Evolutionary conservation across 2,797 vertebrate genomes (phyloP), one percentile per base, ranked within the genome.

Genomic region (Micrastur ruficollis): DNA sequence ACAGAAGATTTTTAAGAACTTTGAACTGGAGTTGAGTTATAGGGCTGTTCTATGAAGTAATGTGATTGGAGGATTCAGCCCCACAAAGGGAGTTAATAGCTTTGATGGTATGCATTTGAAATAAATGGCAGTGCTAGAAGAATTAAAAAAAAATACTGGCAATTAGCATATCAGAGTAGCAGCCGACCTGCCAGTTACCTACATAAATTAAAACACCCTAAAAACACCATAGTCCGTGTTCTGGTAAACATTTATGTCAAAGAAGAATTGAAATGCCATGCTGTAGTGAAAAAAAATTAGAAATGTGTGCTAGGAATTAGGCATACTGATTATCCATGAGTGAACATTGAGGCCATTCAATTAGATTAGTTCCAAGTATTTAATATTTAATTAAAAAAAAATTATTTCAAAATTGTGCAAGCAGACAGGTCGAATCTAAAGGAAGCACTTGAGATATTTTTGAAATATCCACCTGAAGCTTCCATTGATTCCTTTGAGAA

Each of bases 311-410:
- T 83, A 87, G 61, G 68, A 94, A 73, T 93, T 82, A 86, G 20
- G 65, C 67, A 82, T 52, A 71, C 44, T 49, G 79, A 75, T 93
- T 81, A 92, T 94, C 71, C 88, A 78, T 89, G 83, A 95, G 65
- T 93, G 93, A 94, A 87, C 83, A 93, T 44, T 47, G 83, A 89
- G 90, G 96, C 40, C 71, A 92, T 93, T 93, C 81, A 89, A 83
- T 95, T 90, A 92, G 81, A 89, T 92, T 94, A 92, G 88, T 92
- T 95, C 61, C 68, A 87, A 80, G 52, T 92, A 81, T 66, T 93
- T 93, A 78, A 83, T 93, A 88, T 86, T 94, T 89, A 91, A 95
- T 90, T 70, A n/a, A 49, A 34, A 17, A 8, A 40, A 18, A 9
- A 11, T 2, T 6, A 44, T 44, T 44, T 44, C 42, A 47, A 79